These are phyloP conservation scores for Karalla daura DNA, from an alignment of 2,797 vertebrate genomes.

Conservation along the genomic window DNA sequence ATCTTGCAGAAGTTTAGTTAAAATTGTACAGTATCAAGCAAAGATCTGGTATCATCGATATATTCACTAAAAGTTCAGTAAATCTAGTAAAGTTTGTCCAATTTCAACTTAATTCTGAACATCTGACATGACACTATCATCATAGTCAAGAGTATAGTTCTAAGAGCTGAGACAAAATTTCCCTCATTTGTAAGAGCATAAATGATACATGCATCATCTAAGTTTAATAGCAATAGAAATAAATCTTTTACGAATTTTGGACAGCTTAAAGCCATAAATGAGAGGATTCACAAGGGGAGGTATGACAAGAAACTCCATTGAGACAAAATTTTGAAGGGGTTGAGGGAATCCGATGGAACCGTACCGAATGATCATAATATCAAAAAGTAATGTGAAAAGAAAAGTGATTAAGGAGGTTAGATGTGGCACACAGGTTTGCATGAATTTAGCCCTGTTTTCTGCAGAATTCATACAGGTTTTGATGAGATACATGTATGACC, in stretches of 20 bases:
- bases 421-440: constrained; percentile 70
- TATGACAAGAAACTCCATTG: constrained; percentile 54
- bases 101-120: too few species aligned
- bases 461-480: constrained; percentile 42
- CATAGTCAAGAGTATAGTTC: background rate
- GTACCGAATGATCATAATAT: constrained; percentile 1
- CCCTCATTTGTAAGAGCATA: background rate
- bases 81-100: too few species aligned
- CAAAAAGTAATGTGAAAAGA: constrained; percentile 6
- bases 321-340: constrained; percentile 27
- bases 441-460: constrained; percentile 59
- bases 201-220: background rate
- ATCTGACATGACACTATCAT: too few species aligned
- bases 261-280: constrained; percentile 62
- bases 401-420: constrained; percentile 34
- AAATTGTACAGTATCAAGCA: too few species aligned
- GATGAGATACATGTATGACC: constrained; percentile 54
- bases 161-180: background rate
- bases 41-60: too few species aligned
- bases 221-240: background rate
- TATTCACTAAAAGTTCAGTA: too few species aligned
- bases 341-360: constrained; percentile 3
- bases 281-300: constrained; percentile 63
- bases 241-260: constrained; percentile 36
- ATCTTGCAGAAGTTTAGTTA: too few species aligned